Evolutionary conservation across 2,797 vertebrate genomes (phyloP).

Genomic region (Chromobotia macracanthus): DNA sequence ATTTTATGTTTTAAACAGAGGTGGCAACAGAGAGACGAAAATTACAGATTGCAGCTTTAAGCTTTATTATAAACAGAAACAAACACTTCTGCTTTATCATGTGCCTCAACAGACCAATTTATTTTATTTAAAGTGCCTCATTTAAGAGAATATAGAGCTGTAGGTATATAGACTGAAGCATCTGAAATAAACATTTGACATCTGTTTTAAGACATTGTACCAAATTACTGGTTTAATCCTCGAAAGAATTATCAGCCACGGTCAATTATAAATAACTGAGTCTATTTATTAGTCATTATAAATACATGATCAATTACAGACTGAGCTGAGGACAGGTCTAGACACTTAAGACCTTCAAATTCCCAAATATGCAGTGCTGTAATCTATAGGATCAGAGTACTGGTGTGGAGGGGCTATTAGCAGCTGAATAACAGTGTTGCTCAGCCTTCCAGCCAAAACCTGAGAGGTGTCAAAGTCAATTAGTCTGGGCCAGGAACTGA

Average conservation of each 20-base stretch:
- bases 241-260: not conserved
- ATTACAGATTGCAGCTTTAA: no score
- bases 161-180: not conserved
- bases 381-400: slow-evolving; percentile 15
- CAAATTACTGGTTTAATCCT: not conserved
- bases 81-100: no score
- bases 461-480: slow-evolving; percentile 17
- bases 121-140: no score
- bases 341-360: slow-evolving; percentile 33
- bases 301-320: slow-evolving; percentile 22
- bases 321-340: slow-evolving; percentile 29
- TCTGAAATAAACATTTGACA: not conserved
- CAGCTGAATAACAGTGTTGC: slow-evolving; percentile 20
- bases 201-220: not conserved
- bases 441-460: slow-evolving; percentile 6
- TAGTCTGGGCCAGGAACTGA: not conserved
- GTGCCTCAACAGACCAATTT: no score
- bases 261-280: not conserved
- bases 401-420: not conserved
- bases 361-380: slow-evolving; percentile 25
- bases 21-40: no score
- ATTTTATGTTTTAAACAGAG: no score
- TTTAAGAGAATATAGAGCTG: not conserved
- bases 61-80: no score
- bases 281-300: not conserved